Base-by-base conservation (phyloP, 2,888 invertebrate genomes). In the Zele albiditarsus region DNA sequence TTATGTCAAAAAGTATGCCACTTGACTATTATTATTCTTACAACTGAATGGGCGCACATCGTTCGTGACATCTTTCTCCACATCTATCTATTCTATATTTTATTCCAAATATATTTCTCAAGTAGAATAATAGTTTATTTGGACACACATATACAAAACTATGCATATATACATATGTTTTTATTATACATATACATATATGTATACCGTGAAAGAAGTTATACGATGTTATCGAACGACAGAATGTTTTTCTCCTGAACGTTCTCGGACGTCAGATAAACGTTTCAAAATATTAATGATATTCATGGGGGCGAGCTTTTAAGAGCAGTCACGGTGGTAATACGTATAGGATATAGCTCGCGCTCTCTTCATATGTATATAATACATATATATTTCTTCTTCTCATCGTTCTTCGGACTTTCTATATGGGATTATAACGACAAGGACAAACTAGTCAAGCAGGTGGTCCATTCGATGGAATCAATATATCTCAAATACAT, bases 231-330 rank as follows among this genome's bases (percentile, higher is more conserved):
- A 63, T 69, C 68, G 23, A 25, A 25, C 23, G 53, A 69, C 62
- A 62, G 31, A 62, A 73, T 73, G 73, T 73, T 72, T 53, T 72
- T 65, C 38, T n/a, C 16, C 65, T 25, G 62, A 28, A 31, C 68
- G 25, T 20, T 25, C 62, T 31, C 49, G 20, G 53, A 28, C 60
- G 49, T 42, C 73, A 68, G 49, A 68, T 73, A 73, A 73, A 38
- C 33, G 46, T 23, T 73, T 73, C 49, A 62, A 23, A 68, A 62
- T 68, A 73, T 73, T 73, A 73, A 73, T 73, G 73, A 73, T 68
- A 73, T 62, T 68, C 68, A 69, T 69, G 31, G 16, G 8, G 31
- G 8, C 28, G 31, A 49, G 31, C 65, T 33, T 53, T 33, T 72
- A 46, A 33, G 57, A 72, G 53, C 25, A 73, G 33, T 60, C 58